Percentiles rank a stretch among this genome's conserved stretches.
Evolutionary conservation across 2,113 vertebrate genomes (phyloP).

Genomic region (Grantiella picta): DNA sequence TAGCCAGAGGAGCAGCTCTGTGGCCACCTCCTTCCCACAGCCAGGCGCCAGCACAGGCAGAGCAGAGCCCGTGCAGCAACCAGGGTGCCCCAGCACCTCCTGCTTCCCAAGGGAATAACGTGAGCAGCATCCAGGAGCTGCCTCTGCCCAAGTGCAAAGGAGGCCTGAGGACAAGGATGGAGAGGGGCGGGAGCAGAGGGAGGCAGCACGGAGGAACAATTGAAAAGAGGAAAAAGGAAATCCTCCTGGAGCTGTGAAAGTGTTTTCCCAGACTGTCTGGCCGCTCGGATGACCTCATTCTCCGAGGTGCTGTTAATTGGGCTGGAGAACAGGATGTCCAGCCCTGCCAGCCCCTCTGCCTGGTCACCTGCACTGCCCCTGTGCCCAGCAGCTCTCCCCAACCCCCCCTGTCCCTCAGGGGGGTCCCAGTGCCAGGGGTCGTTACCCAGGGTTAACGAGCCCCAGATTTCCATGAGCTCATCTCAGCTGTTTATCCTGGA

Average conservation of each 20-base stretch:
- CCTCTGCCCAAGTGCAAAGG: constrained; percentile 10
- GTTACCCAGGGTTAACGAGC: not conserved
- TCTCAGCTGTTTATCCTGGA: constrained; percentile 40
- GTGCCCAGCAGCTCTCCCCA: not conserved
- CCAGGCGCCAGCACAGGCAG: fast-evolving
- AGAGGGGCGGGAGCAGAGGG: not conserved
- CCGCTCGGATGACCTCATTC: constrained; percentile 46
- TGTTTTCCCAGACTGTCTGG: constrained; percentile 69
- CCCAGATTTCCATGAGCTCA: not conserved
- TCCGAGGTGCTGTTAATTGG: not conserved
- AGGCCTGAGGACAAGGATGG: constrained; percentile 39
- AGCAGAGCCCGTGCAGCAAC: not conserved
- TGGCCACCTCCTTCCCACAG: not conserved
- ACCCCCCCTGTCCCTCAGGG: fast-evolving
- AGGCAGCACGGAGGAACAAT: constrained; percentile 52
- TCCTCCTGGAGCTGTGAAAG: constrained; percentile 59
- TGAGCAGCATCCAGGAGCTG: not conserved
- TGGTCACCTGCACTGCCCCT: not conserved
- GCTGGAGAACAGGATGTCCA: not conserved
- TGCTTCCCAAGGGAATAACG: fast-evolving
- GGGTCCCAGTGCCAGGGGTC: not conserved
- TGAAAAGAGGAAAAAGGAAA: constrained; percentile 67
- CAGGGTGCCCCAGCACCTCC: not conserved
- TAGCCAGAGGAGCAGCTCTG: not conserved
- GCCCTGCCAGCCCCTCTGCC: not conserved